phyloP scores from a whole-genome alignment of 2,888 invertebrate species.

The Abrostola tripartita region DNA sequence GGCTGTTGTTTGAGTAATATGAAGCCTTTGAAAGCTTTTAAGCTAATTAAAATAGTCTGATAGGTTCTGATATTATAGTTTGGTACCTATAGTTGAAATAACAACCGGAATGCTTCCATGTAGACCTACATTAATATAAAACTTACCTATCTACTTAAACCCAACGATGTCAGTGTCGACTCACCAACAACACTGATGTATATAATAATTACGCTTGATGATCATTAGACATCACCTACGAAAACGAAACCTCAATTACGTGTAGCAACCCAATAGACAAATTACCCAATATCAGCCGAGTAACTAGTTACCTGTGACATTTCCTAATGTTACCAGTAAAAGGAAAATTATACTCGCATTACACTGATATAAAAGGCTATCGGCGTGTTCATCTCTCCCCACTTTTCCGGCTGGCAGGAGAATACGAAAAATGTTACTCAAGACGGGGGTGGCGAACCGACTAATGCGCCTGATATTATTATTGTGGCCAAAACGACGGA shows the following conservation, averaged over 20 bases:
- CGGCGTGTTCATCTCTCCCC: slow-evolving; percentile 70
- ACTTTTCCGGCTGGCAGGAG: slow-evolving; percentile 71
- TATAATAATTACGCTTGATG: too few relatives aligned
- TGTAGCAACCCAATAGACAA: slow-evolving; percentile 21
- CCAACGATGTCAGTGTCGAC: too few relatives aligned
- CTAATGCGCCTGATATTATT: slow-evolving; percentile 77
- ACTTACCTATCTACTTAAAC: too few relatives aligned
- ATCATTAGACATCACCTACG: neutral
- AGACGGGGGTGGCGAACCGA: slow-evolving; percentile 73
- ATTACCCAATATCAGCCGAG: slow-evolving; percentile 26
- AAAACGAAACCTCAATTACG: neutral
- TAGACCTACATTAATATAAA: too few relatives aligned
- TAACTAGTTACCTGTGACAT: slow-evolving; percentile 47
- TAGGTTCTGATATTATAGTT: too few relatives aligned
- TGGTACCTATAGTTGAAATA: too few relatives aligned
- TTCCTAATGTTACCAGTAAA: slow-evolving; percentile 59
- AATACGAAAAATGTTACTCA: slow-evolving; percentile 64
- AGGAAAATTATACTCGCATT: slow-evolving; percentile 73
- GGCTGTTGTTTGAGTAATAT: too few relatives aligned
- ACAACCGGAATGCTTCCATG: too few relatives aligned
- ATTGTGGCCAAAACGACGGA: slow-evolving; percentile 75
- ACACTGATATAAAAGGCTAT: slow-evolving; percentile 75
- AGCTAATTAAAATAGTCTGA: neutral
- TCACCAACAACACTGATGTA: too few relatives aligned
- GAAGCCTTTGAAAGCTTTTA: neutral